Conservation (phyloP, 2,888 invertebrate genomes). For the Emmelina monodactyla region DNA sequence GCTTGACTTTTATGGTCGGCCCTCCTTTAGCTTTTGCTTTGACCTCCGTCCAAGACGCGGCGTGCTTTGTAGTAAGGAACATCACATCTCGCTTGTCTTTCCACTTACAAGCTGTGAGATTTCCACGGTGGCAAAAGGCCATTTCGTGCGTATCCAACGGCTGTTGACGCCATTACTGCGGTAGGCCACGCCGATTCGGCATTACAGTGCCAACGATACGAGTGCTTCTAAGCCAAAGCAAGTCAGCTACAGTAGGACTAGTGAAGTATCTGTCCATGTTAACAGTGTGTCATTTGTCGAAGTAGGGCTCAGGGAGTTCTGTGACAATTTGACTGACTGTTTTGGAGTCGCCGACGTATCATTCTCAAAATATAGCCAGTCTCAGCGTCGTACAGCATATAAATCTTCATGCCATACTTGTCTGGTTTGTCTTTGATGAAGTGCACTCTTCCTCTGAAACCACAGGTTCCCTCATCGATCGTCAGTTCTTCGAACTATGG, state of each 20-base stretch:
- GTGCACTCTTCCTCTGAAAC: constrained; percentile 13
- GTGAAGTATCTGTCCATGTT: constrained; percentile 12
- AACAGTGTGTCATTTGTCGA: constrained; percentile 16
- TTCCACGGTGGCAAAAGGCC: constrained; percentile 13
- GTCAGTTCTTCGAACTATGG: constrained; percentile 15
- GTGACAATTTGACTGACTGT: constrained; percentile 9
- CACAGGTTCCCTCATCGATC: constrained; percentile 16
- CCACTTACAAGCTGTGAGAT: constrained; percentile 17
- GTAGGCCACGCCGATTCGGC: constrained; percentile 12
- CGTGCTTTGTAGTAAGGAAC: constrained; percentile 11
- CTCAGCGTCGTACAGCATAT: constrained; percentile 14
- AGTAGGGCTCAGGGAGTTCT: constrained; percentile 9
- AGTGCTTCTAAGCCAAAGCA: constrained; percentile 9
- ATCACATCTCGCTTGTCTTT: constrained; percentile 16
- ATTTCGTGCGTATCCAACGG: constrained; percentile 7
- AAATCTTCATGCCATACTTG: constrained; percentile 15
- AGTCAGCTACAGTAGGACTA: constrained; percentile 7
- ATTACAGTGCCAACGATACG: constrained; percentile 11
- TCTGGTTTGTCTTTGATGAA: constrained; percentile 17
- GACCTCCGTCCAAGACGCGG: constrained; percentile 10
- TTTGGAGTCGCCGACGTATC: constrained; percentile 15
- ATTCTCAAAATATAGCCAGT: constrained; percentile 15
- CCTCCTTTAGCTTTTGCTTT: constrained; percentile 9
- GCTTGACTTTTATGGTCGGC: constrained; percentile 10
- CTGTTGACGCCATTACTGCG: constrained; percentile 10